Base-by-base conservation (phyloP, 1,140 invertebrate genomes). In the Pygmarrhopalites habei region DNA sequence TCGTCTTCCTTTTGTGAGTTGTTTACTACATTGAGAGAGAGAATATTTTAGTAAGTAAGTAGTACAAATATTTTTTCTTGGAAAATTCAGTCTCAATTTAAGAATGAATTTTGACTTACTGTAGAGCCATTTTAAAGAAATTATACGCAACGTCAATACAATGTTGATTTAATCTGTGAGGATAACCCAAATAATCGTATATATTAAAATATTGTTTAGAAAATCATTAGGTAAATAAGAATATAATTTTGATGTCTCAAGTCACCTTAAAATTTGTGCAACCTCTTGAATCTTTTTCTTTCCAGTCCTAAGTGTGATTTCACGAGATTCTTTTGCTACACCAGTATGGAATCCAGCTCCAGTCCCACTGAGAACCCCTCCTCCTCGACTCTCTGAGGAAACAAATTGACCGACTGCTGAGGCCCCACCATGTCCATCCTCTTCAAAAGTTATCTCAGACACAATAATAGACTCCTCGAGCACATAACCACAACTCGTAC, bases 41-140 rank as follows among this genome's bases (percentile, higher is more conserved):
- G n/a, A n/a, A n/a, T n/a, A n/a, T n/a, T n/a, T n/a, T n/a, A n/a
- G n/a, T n/a, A n/a, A n/a, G n/a, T n/a, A n/a, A n/a, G n/a, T n/a
- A n/a, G n/a, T n/a, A n/a, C n/a, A n/a, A n/a, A n/a, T n/a, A n/a
- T n/a, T n/a, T n/a, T n/a, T n/a, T n/a, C n/a, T n/a, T n/a, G n/a
- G n/a, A n/a, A n/a, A n/a, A n/a, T n/a, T n/a, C n/a, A n/a, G n/a
- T n/a, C n/a, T n/a, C n/a, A n/a, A n/a, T n/a, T n/a, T n/a, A n/a
- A n/a, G n/a, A n/a, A n/a, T n/a, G n/a, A n/a, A n/a, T n/a, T n/a
- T n/a, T n/a, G n/a, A n/a, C n/a, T n/a, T n/a, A n/a, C n/a, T 81
- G 81, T n/a, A 97, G 75, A 29, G 94, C 95, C 87, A 98, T 88
- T 80, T 95, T 97, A 75, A 95, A 99, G 77, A 97, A 97, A 73